These are phyloP conservation scores for Osmerus eperlanus DNA, from an alignment of 2,113 vertebrate genomes.

Conservation along the genomic window DNA sequence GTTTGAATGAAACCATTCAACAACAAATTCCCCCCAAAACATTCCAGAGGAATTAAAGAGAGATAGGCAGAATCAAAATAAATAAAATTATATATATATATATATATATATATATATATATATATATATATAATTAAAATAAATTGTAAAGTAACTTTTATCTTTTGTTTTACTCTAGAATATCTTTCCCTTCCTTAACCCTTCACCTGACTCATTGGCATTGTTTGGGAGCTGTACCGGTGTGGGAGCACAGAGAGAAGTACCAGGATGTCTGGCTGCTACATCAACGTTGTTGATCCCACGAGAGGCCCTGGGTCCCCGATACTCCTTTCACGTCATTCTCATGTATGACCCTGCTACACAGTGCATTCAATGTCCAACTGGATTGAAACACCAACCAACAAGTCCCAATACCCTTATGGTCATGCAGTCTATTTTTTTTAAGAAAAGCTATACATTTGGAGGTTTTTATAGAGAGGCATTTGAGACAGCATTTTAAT, in stretches of 20 bases:
- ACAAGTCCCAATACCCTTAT: slow-evolving; percentile 25
- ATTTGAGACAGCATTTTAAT: background rate
- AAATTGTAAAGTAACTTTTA: background rate
- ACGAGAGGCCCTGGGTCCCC: slow-evolving; percentile 44
- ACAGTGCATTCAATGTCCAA: slow-evolving; percentile 31
- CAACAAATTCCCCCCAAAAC: no score
- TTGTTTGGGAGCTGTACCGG: slow-evolving; percentile 50
- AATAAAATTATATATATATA: background rate
- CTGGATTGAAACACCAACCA: slow-evolving; percentile 37
- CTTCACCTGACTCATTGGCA: slow-evolving; percentile 53
- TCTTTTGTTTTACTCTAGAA: slow-evolving; percentile 48
- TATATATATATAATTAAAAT: no score
- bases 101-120: background rate
- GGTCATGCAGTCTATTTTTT: slow-evolving; percentile 29
- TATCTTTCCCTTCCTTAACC: slow-evolving; percentile 52
- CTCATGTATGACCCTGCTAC: slow-evolving; percentile 36
- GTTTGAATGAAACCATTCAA: no score
- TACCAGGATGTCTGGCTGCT: slow-evolving; percentile 30
- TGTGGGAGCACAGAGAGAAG: slow-evolving; percentile 48
- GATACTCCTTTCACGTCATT: slow-evolving; percentile 40
- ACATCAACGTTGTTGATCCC: slow-evolving; percentile 41
- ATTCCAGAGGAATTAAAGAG: no score
- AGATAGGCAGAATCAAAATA: no score
- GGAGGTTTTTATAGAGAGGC: background rate
- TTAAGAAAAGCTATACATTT: slow-evolving; percentile 1